These are phyloP conservation scores for Oceanodroma tethys DNA, from an alignment of 2,113 vertebrate species.

Conservation along the genomic window DNA sequence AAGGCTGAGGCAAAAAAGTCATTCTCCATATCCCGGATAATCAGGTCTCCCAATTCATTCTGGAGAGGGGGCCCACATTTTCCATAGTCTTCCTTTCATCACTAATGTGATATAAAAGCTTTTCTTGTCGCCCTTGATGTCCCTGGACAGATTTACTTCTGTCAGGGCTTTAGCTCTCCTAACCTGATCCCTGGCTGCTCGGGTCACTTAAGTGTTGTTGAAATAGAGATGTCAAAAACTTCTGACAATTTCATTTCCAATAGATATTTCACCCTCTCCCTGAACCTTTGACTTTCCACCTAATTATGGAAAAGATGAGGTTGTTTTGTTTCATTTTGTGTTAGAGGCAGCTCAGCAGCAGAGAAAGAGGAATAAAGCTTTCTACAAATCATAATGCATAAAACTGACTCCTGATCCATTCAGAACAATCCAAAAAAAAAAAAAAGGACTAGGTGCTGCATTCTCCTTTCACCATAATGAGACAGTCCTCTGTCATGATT, in stretches of 20 bases:
- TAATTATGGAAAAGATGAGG: background rate
- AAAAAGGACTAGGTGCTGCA: background rate
- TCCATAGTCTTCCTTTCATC: no score
- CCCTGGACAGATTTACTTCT: no score
- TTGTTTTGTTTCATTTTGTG: background rate
- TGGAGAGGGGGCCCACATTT: no score
- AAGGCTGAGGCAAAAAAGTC: no score
- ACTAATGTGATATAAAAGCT: no score
- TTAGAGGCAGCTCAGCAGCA: background rate
- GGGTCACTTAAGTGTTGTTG: background rate
- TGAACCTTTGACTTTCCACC: background rate
- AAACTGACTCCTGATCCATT: background rate
- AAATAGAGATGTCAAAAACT: background rate
- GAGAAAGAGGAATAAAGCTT: background rate
- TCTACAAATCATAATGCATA: background rate
- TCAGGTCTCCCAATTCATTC: no score
- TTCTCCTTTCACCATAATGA: background rate
- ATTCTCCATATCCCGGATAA: no score
- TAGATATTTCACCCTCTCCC: background rate
- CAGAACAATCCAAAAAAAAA: background rate
- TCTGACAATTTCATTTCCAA: background rate
- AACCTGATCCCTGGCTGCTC: no score
- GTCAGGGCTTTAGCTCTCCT: no score
- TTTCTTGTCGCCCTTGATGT: no score
- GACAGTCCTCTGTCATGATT: background rate